Evolutionary conservation across 2,888 invertebrate genomes (phyloP), one percentile per base, ranked within the genome.

Genomic region (Heteromurus nitidus): DNA sequence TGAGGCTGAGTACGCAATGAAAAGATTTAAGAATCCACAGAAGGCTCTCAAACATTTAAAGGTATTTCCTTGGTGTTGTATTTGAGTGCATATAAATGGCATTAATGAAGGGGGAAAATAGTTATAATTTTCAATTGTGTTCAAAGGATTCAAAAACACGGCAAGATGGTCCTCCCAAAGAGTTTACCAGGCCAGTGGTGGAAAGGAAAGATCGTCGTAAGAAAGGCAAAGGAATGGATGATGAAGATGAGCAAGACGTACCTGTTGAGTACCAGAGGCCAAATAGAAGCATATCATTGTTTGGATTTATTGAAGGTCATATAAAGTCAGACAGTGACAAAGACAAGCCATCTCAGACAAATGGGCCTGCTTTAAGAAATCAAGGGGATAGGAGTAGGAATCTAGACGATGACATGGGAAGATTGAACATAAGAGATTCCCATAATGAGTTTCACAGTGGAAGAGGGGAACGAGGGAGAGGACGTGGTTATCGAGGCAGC

Each of bases 271-370:
- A 70, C 53, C 84, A 84, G 24, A 80, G 85, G 13, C 86, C 86
- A 0, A 84, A 85, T 9, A 83, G 72, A 73, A 83, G 70, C 24
- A 86, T 85, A 7, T 85, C 84, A 11, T 64, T 86, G n/a, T 86
- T 86, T 76, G 86, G 85, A 11, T 86, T 86, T 30, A 84, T 86
- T 26, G 84, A 82, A 60, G 80, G 75, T 9, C 82, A 82, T 30
- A 85, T 86, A 20, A 85, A 86, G 67, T 67, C 55, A 1, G 84
- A 82, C 1, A 70, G 30, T 30, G 68, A 53, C 18, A 60, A 60
- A 36, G 9, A 7, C 9, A 55, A 55, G 55, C 55, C 55, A 5
- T 20, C 55, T 22, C 64, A 62, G 62, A 24, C 50, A 1, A 62
- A 74, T 24, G 69, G 58, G 11, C 67, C 67, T 70, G 18, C 60